phyloP scores from a whole-genome alignment of 2,888 invertebrate species.

The Drosophila testacea region DNA sequence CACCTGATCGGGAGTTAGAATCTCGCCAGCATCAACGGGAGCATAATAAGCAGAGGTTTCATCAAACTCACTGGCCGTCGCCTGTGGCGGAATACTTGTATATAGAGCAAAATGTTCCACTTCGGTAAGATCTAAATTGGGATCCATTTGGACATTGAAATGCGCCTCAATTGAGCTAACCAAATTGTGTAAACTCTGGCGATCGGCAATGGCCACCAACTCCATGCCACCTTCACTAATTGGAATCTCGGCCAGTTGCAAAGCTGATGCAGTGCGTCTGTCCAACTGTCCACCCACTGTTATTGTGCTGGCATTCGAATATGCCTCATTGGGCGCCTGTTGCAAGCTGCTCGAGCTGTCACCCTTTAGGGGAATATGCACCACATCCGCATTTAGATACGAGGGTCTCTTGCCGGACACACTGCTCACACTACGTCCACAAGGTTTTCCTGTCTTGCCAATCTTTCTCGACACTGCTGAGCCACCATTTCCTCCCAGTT shows the following conservation, averaged over 20 bases:
- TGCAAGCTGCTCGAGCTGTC: conserved; percentile 86
- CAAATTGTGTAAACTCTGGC: conserved; percentile 84
- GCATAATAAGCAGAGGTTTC: conserved; percentile 95
- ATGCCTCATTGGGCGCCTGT: conserved; percentile 84
- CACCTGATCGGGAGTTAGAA: conserved; percentile 86
- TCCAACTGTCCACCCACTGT: conserved; percentile 84
- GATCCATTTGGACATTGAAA: conserved; percentile 84
- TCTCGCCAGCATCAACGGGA: conserved; percentile 92
- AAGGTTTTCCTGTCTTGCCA: conserved; percentile 84
- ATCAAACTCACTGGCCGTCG: conserved; percentile 94
- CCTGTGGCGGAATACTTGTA: conserved; percentile 93
- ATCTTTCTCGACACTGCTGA: conserved; percentile 18
- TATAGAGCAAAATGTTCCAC: conserved; percentile 95
- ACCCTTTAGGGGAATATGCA: conserved; percentile 89
- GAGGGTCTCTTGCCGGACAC: conserved; percentile 88
- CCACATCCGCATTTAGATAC: conserved; percentile 87
- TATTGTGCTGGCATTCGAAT: conserved; percentile 84
- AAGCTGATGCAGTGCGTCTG: conserved; percentile 84
- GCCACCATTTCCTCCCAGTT: conserved; percentile 32
- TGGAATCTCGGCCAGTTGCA: conserved; percentile 85
- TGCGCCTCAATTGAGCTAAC: conserved; percentile 83
- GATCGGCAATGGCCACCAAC: conserved; percentile 86
- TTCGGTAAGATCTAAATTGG: conserved; percentile 91
- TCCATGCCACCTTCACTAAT: conserved; percentile 86
- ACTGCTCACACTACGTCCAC: conserved; percentile 88